A percentile compares a stretch with the other conserved stretches of the same genome.
These are phyloP conservation scores for Nymphalis c-album DNA, from an alignment of 2,888 invertebrate species.

Conservation along the genomic window DNA sequence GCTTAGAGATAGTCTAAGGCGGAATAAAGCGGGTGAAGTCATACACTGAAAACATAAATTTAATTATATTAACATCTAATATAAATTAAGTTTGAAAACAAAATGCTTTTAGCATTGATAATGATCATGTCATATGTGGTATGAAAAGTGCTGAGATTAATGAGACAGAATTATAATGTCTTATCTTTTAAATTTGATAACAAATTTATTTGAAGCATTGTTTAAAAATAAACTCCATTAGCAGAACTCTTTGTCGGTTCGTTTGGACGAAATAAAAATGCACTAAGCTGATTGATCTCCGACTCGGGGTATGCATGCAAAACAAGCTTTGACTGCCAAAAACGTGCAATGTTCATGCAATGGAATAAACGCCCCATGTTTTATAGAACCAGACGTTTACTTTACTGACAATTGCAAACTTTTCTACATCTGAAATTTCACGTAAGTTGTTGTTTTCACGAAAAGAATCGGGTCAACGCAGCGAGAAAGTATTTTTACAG, in stretches of 20 bases:
- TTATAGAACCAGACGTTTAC: constrained; percentile 20
- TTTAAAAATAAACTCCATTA: constrained; percentile 4
- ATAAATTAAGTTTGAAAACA: too few relatives aligned
- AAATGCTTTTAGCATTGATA: too few relatives aligned
- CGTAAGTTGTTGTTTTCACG: neutral
- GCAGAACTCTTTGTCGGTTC: constrained; percentile 19
- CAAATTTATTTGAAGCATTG: neutral
- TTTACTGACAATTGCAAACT: constrained; percentile 17
- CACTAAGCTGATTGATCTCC: constrained; percentile 35
- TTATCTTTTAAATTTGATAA: too few relatives aligned
- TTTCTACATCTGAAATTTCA: neutral
- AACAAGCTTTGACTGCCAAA: constrained; percentile 29
- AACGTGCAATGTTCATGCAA: constrained; percentile 13
- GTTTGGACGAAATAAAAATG: constrained; percentile 28
- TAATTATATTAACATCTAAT: too few relatives aligned
- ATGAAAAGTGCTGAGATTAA: too few relatives aligned
- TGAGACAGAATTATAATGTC: too few relatives aligned
- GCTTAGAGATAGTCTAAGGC: too few relatives aligned
- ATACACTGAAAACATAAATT: too few relatives aligned
- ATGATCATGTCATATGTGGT: too few relatives aligned
- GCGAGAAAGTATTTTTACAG: neutral
- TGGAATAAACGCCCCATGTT: constrained; percentile 21
- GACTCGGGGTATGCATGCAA: constrained; percentile 30
- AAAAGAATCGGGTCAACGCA: neutral
- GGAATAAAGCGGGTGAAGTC: too few relatives aligned